Conservation (phyloP, 1,140 invertebrate species). For the Drosophila eugracilis region DNA sequence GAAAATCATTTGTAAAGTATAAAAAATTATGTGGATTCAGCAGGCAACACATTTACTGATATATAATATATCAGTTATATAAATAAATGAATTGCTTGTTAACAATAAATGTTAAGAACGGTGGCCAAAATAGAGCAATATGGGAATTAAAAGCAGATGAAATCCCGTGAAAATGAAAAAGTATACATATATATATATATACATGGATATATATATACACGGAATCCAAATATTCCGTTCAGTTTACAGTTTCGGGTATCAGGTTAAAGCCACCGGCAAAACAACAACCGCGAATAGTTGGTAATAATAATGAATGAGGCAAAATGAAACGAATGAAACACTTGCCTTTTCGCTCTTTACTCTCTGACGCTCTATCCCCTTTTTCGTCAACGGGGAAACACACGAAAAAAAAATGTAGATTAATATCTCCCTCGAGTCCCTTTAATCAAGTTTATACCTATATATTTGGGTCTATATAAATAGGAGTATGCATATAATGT, state of each 20-base stretch:
- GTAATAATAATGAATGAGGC: slow-evolving; percentile 78
- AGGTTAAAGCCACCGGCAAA: slow-evolving; percentile 60
- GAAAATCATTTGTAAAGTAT: neutral
- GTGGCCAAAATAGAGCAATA: slow-evolving; percentile 51
- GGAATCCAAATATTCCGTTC: too few relatives aligned
- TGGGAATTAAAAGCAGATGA: slow-evolving; percentile 74
- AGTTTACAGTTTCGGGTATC: slow-evolving; percentile 75
- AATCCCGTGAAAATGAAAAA: slow-evolving; percentile 57
- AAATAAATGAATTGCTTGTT: slow-evolving; percentile 83
- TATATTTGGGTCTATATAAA: slow-evolving; percentile 8
- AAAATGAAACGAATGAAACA: slow-evolving; percentile 59
- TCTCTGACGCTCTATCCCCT: neutral
- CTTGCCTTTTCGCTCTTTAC: slow-evolving; percentile 48
- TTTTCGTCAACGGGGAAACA: slow-evolving; percentile 19
- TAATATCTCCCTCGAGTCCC: slow-evolving; percentile 82
- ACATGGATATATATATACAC: too few relatives aligned
- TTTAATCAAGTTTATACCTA: slow-evolving; percentile 76
- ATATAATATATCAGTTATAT: slow-evolving; percentile 77
- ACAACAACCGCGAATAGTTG: slow-evolving; percentile 72
- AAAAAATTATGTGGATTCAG: slow-evolving; percentile 2
- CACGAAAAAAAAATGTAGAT: slow-evolving; percentile 60
- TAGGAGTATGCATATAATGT: slow-evolving; percentile 9
- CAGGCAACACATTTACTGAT: slow-evolving; percentile 55
- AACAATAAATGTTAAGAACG: slow-evolving; percentile 79
- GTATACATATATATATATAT: slow-evolving; percentile 5